Percentiles rank a stretch among this genome's conserved stretches.
Conservation (phyloP, 2,888 invertebrate species). For the Emmelina monodactyla region DNA sequence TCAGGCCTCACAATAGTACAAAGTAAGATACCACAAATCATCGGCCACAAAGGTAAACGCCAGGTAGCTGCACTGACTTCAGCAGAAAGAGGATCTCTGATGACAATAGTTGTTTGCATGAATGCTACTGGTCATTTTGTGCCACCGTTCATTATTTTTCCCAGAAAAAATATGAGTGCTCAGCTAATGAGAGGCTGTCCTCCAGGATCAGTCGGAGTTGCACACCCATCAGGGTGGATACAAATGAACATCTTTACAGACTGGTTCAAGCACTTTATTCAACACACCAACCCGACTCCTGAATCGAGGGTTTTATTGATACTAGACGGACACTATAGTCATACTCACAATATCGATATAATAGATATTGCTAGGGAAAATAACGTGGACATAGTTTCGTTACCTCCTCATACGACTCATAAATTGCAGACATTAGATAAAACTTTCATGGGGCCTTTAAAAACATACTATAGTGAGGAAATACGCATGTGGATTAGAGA, state of each 20-base stretch:
- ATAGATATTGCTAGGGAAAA: constrained; percentile 25
- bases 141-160: constrained; percentile 18
- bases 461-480: constrained; percentile 25
- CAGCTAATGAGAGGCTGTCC: constrained; percentile 23
- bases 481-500: constrained; percentile 20
- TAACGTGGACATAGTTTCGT: constrained; percentile 22
- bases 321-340: constrained; percentile 21
- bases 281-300: constrained; percentile 15
- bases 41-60: constrained; percentile 8
- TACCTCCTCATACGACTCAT: constrained; percentile 27
- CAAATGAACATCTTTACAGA: constrained; percentile 20
- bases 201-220: constrained; percentile 18
- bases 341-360: constrained; percentile 23
- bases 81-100: constrained; percentile 4
- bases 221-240: constrained; percentile 22
- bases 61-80: background rate
- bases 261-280: constrained; percentile 18
- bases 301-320: constrained; percentile 16
- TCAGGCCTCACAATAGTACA: constrained; percentile 17
- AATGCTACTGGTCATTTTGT: constrained; percentile 20
- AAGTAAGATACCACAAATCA: constrained; percentile 17
- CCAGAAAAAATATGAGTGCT: too few species aligned
- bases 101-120: constrained; percentile 19
- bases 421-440: constrained; percentile 28
- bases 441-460: constrained; percentile 27